These are phyloP conservation scores for Aldrovandia affinis DNA, from an alignment of 2,797 vertebrate species.

Conservation along the genomic window DNA sequence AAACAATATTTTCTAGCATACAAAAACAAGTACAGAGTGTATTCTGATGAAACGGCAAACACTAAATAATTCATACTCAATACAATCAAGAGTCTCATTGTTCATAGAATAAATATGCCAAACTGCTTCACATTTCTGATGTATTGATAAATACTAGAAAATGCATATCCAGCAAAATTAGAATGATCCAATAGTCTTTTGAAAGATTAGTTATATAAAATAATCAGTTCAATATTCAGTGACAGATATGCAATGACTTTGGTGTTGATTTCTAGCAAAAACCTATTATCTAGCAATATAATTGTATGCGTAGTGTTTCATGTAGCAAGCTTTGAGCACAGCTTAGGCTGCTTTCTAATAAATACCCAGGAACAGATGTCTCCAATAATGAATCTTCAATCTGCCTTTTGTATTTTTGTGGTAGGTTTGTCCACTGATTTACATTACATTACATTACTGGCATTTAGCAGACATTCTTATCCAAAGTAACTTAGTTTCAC, in stretches of 20 bases:
- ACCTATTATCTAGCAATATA: neutral
- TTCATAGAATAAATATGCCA: neutral
- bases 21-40: too few species aligned
- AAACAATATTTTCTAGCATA: too few species aligned
- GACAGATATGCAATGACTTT: neutral
- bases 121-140: neutral
- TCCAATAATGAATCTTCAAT: neutral
- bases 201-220: neutral
- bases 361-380: neutral
- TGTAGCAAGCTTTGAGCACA: neutral
- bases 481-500: too few species aligned
- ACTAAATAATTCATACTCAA: neutral
- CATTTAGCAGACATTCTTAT: too few species aligned
- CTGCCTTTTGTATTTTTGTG: neutral
- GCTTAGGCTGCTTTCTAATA: neutral
- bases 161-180: neutral
- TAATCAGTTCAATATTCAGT: neutral
- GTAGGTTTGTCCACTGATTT: neutral
- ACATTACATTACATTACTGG: too few species aligned
- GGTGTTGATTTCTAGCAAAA: neutral
- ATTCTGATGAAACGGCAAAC: neutral
- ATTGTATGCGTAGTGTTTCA: neutral
- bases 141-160: neutral
- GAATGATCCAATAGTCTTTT: neutral
- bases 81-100: neutral